Base-by-base conservation (phyloP, 1,140 invertebrate species). In the Diachasmimorpha longicaudata region DNA sequence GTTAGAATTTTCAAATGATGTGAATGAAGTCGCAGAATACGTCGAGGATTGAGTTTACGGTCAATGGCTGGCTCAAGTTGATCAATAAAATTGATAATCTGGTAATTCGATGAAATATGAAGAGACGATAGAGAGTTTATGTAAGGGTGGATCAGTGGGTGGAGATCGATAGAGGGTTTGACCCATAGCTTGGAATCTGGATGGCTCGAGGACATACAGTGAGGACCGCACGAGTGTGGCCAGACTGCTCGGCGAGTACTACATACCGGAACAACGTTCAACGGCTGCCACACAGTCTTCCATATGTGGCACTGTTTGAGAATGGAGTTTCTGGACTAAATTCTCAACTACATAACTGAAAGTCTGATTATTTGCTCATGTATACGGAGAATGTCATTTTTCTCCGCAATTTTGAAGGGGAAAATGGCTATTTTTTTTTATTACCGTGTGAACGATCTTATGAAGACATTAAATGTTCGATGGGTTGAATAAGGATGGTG, bases 241-340 rank as follows among this genome's bases (percentile, higher is more conserved):
- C 58, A 31, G 58, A 31, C 58, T 63, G 58, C 23, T 63, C 23
- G 23, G 21, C 58, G 58, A 25, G 58, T 63, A 63, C 58, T 63
- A 63, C 58, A 63, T 63, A 63, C 58, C 58, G 58, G 58, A 63
- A 63, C 58, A 63, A 63, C 58, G 58, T 63, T 63, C 58, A 63
- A 25, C 58, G 58, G 58, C 58, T 63, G 58, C 58, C 58, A 63
- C 31, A 63, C 58, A 63, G 58, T 63, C 58, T 63, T 63, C 58
- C 58, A 63, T 63, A 63, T 63, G 58, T 52, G 48, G 9, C 48
- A 63, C 21, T 63, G 58, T 63, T 63, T 63, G 58, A 63, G 58
- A 25, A 63, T 63, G 11, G 58, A 63, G 58, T 63, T 63, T 63
- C 58, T 19, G 8, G 5, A 63, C 58, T 63, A 11, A 23, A 63